Evolutionary conservation across 53 echinoderm and acorn worm genomes (phyloP).

Genomic region (Antedon mediterranea): DNA sequence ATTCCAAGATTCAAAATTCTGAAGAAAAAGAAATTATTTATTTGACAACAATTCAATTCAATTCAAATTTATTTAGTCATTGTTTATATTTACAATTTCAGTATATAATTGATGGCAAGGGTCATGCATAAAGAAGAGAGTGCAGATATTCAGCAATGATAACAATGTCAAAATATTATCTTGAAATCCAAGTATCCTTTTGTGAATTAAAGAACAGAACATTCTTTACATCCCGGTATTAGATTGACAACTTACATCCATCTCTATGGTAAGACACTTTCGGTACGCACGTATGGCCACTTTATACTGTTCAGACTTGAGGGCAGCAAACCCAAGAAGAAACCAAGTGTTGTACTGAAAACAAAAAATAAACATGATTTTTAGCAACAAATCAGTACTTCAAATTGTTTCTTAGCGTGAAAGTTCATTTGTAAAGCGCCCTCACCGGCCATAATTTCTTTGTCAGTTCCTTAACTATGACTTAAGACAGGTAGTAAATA

Average conservation of each 20-base stretch:
- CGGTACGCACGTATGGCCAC: constrained; percentile 57
- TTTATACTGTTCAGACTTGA: constrained; percentile 45
- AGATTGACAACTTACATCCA: constrained; percentile 46
- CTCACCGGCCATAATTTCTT: background rate
- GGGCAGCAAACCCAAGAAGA: constrained; percentile 66
- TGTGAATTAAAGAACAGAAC: too few species aligned
- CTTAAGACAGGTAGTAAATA: background rate
- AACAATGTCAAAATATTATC: too few species aligned
- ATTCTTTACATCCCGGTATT: background rate
- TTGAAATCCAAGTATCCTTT: too few species aligned
- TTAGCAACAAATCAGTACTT: too few species aligned
- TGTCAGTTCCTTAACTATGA: background rate
- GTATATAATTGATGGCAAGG: too few species aligned
- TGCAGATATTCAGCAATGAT: too few species aligned
- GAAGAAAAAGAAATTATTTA: background rate
- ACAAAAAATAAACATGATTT: background rate
- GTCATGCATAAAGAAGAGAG: too few species aligned
- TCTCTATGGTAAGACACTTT: constrained; percentile 60
- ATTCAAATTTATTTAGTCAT: too few species aligned
- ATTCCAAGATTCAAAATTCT: constrained; percentile 90
- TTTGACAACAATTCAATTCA: too few species aligned
- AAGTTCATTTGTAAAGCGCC: too few species aligned
- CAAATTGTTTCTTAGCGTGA: too few species aligned
- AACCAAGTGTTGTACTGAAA: constrained; percentile 80
- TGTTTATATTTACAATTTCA: too few species aligned